Percentiles rank a stretch among this genome's conserved stretches.
These are phyloP conservation scores for Nomada goodeniana DNA, from an alignment of 2,888 invertebrate species.

Conservation along the genomic window DNA sequence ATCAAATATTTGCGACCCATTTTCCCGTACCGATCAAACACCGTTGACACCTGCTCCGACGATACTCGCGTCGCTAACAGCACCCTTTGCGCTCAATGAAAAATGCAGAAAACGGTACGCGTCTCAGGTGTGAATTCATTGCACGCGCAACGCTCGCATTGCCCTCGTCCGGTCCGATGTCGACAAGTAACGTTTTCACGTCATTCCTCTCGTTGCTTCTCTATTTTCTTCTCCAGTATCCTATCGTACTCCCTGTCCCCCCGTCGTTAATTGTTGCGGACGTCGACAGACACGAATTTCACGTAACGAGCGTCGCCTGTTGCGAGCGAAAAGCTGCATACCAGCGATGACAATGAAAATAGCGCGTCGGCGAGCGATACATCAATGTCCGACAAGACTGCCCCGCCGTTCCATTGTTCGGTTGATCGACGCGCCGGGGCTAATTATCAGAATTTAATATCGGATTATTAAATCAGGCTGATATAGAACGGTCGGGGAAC, in stretches of 20 bases:
- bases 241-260: conserved; percentile 33
- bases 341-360: conserved; percentile 20
- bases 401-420: neutral
- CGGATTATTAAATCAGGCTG: conserved; percentile 36
- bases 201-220: conserved; percentile 26
- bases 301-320: conserved; percentile 49
- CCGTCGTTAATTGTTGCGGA: conserved; percentile 55
- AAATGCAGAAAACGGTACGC: neutral
- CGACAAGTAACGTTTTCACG: conserved; percentile 45
- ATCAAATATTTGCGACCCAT: neutral
- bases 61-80: neutral
- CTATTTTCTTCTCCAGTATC: conserved; percentile 13
- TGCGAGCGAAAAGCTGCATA: conserved; percentile 22
- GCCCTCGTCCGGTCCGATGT: conserved; percentile 10
- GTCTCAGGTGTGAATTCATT: conserved; percentile 1
- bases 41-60: too few relatives aligned
- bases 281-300: conserved; percentile 43
- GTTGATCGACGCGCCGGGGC: neutral
- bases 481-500: conserved; percentile 28
- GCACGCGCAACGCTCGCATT: neutral
- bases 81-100: neutral
- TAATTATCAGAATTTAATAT: conserved; percentile 48
- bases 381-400: conserved; percentile 2
- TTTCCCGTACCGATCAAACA: neutral
- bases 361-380: conserved; percentile 10